Conservation (phyloP, 1,140 invertebrate genomes). For the Anagrus nilaparvatae region DNA sequence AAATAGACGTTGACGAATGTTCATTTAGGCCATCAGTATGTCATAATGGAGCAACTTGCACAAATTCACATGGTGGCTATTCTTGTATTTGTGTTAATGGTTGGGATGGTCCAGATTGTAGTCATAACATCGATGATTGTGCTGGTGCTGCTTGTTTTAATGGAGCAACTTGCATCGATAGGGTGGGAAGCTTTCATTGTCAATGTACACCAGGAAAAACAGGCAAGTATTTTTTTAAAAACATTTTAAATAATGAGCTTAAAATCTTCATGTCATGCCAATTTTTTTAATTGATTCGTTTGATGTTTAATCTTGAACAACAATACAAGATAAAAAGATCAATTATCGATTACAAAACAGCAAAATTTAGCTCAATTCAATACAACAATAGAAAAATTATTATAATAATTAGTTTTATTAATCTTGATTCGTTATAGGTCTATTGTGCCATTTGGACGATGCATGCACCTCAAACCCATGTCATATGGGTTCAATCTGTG, state of each 20-base stretch:
- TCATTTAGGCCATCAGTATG: slow-evolving; percentile 72
- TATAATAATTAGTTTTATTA: not conserved
- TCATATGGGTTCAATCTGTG: slow-evolving; percentile 84
- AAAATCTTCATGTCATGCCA: too few relatives aligned
- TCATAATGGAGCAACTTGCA: slow-evolving; percentile 91
- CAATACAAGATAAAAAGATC: too few relatives aligned
- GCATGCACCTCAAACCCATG: slow-evolving; percentile 95
- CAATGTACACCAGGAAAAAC: slow-evolving; percentile 92
- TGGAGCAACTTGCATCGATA: slow-evolving; percentile 91
- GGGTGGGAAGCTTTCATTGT: slow-evolving; percentile 90
- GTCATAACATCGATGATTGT: slow-evolving; percentile 90
- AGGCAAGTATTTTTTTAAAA: slow-evolving; percentile 47
- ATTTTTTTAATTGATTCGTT: too few relatives aligned
- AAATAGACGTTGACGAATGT: slow-evolving; percentile 72
- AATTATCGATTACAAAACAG: too few relatives aligned
- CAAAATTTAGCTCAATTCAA: slow-evolving; percentile 6
- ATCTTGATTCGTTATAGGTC: slow-evolving; percentile 51
- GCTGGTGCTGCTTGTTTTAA: slow-evolving; percentile 89
- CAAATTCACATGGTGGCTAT: slow-evolving; percentile 80
- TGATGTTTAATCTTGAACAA: too few relatives aligned
- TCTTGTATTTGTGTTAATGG: slow-evolving; percentile 95
- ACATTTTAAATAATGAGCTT: too few relatives aligned
- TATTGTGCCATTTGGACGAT: slow-evolving; percentile 91
- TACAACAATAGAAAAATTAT: not conserved
- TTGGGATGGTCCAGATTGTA: slow-evolving; percentile 85